Conservation (phyloP, 2,113 vertebrate genomes). For the Poeciliopsis retropinna region DNA sequence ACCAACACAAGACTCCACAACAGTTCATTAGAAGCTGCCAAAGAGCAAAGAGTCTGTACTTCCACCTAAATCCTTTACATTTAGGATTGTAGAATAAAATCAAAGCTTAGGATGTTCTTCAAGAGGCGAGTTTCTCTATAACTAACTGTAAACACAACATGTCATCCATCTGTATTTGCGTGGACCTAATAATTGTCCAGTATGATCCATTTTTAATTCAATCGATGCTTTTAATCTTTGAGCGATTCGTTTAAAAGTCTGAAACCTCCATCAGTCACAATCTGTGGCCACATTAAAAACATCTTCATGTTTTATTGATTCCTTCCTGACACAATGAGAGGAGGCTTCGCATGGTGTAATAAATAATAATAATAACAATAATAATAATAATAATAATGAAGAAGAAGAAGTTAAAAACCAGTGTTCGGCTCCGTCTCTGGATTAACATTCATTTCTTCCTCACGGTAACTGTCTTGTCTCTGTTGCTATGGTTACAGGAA, state of each 20-base stretch:
- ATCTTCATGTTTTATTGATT: background rate
- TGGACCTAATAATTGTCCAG: background rate
- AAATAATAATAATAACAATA: too few species aligned
- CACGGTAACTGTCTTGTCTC: constrained; percentile 10
- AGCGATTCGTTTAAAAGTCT: background rate
- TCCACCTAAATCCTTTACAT: too few species aligned
- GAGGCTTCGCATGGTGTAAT: too few species aligned
- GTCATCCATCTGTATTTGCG: background rate
- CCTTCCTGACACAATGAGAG: background rate
- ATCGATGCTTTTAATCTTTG: background rate
- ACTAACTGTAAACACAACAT: background rate
- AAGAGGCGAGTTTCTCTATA: background rate
- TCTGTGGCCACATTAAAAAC: background rate
- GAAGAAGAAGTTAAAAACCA: too few species aligned
- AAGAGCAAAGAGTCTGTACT: too few species aligned
- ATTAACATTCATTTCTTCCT: constrained; percentile 15
- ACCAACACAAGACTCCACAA: background rate
- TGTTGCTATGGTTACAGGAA: constrained; percentile 56
- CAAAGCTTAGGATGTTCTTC: background rate
- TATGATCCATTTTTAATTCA: background rate
- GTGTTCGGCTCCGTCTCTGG: background rate
- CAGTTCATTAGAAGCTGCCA: background rate
- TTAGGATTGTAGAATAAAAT: background rate
- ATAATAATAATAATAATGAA: too few species aligned
- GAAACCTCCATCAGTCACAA: background rate